Evolutionary conservation across 2,113 vertebrate species (phyloP).

Genomic region (Hippocampus barbouri): DNA sequence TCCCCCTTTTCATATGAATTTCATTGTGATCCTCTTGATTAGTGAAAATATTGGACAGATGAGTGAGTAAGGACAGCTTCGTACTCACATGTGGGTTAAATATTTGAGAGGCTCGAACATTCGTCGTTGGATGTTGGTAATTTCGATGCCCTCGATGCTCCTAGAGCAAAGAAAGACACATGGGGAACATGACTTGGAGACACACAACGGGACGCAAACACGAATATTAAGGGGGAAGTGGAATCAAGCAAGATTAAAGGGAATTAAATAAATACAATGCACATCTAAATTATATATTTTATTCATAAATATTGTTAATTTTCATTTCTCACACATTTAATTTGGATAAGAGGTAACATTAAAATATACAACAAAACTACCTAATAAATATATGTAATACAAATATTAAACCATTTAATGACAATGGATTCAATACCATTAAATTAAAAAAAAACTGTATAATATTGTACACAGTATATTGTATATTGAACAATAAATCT

Average conservation of each 20-base stretch:
- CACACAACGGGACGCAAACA: neutral
- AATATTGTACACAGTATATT: too few relatives aligned
- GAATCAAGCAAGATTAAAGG: neutral
- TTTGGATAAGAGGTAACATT: too few relatives aligned
- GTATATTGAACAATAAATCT: too few relatives aligned
- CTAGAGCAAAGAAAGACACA: slow-evolving; percentile 69
- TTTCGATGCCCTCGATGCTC: slow-evolving; percentile 92
- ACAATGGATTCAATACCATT: too few relatives aligned
- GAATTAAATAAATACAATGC: neutral
- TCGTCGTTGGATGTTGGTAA: slow-evolving; percentile 86
- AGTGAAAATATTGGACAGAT: neutral
- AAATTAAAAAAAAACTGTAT: too few relatives aligned
- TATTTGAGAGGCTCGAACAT: slow-evolving; percentile 89
- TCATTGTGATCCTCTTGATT: neutral
- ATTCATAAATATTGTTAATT: too few relatives aligned
- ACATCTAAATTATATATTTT: too few relatives aligned
- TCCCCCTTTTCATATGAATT: neutral
- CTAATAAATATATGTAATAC: too few relatives aligned
- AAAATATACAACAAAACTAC: too few relatives aligned
- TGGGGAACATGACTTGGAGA: neutral
- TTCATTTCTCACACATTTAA: too few relatives aligned
- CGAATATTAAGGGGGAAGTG: neutral
- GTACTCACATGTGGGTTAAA: slow-evolving; percentile 93
- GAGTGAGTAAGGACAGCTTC: neutral
- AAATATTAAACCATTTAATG: too few relatives aligned